A percentile compares a stretch with the other conserved stretches of the same genome.
Evolutionary conservation across 2,888 invertebrate species (phyloP).

Genomic region (Patella pellucida): DNA sequence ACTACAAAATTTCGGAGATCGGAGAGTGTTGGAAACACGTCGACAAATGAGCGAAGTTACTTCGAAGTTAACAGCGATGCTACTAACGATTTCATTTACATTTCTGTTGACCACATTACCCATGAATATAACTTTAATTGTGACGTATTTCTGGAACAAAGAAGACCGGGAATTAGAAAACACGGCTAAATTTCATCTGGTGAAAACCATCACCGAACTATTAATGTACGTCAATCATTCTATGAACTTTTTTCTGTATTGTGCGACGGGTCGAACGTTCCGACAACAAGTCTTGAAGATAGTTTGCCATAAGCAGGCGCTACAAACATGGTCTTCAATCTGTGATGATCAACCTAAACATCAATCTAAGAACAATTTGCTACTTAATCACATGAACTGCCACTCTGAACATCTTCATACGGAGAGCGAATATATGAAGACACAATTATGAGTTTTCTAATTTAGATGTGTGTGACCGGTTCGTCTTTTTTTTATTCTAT

Average conservation of each 20-base stretch:
- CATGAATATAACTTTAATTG: constrained; percentile 57
- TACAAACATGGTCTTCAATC: constrained; percentile 17
- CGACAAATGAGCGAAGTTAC: constrained; percentile 43
- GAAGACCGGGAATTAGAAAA: constrained; percentile 27
- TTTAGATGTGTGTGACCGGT: no score
- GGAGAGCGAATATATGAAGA: background rate
- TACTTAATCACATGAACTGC: constrained; percentile 6
- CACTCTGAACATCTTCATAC: background rate
- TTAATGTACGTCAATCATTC: constrained; percentile 67
- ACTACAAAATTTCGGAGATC: constrained; percentile 21
- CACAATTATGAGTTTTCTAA: background rate
- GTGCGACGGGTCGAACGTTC: constrained; percentile 59
- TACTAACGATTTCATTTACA: constrained; percentile 66
- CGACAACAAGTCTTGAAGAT: constrained; percentile 42
- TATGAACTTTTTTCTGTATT: constrained; percentile 63
- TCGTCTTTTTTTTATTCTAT: no score
- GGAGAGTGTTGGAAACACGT: constrained; percentile 11
- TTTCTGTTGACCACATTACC: constrained; percentile 67
- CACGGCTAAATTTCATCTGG: constrained; percentile 47
- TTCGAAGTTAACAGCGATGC: constrained; percentile 63
- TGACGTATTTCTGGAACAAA: constrained; percentile 41
- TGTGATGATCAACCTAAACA: constrained; percentile 17
- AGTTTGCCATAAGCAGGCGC: constrained; percentile 29
- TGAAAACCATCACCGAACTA: constrained; percentile 58
- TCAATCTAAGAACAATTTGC: constrained; percentile 8